Evolutionary conservation across 2,797 vertebrate species (phyloP).

Genomic region (Thamnophis elegans): DNA sequence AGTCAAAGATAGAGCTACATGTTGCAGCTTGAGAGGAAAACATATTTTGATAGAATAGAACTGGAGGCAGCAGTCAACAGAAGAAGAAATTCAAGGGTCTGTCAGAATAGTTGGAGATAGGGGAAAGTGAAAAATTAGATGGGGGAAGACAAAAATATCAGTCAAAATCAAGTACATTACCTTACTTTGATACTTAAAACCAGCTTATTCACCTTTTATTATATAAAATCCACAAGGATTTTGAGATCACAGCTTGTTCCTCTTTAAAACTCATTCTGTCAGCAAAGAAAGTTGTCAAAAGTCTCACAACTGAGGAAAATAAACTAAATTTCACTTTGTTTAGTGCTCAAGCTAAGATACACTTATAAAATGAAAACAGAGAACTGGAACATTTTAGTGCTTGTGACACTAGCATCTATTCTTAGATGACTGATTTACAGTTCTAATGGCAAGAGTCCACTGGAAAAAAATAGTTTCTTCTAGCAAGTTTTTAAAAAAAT

Average conservation of each 20-base stretch:
- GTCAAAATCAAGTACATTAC: not conserved
- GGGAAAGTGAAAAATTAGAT: not conserved
- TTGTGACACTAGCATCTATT: conserved; percentile 1
- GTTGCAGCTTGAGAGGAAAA: not conserved
- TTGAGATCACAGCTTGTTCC: conserved; percentile 16
- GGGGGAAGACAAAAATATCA: not conserved
- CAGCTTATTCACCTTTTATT: not conserved
- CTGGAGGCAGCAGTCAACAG: not conserved
- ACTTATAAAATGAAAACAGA: conserved; percentile 34
- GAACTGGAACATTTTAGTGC: conserved; percentile 10
- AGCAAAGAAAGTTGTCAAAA: conserved; percentile 18
- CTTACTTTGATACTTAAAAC: not conserved
- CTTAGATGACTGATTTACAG: conserved; percentile 54
- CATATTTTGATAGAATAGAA: not conserved
- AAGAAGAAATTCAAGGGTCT: not conserved
- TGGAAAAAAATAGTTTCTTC: conserved; percentile 46
- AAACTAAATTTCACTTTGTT: conserved; percentile 32
- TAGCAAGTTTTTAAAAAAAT: conserved; percentile 35
- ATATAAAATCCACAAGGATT: conserved; percentile 25
- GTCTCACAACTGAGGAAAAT: not conserved
- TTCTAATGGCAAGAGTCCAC: conserved; percentile 1
- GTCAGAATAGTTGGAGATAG: not conserved
- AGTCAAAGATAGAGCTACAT: not conserved
- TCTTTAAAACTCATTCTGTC: conserved; percentile 5
- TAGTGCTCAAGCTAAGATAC: conserved; percentile 16